Conservation (phyloP, 2,888 invertebrate species). For the Polyommatus icarus region DNA sequence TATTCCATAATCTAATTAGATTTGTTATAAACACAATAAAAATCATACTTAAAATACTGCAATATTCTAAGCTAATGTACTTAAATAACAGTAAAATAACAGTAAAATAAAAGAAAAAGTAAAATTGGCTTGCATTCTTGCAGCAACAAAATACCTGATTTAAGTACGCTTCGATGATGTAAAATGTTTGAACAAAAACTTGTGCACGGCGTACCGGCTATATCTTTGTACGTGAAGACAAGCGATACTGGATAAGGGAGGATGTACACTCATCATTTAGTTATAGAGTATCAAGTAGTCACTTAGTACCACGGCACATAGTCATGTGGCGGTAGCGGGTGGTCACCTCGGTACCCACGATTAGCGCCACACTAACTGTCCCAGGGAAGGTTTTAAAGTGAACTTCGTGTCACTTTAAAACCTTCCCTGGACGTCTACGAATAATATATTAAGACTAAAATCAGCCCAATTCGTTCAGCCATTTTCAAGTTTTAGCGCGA, state of each 20-base stretch:
- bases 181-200: slow-evolving; percentile 38
- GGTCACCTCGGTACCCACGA: too few relatives aligned
- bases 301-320: too few relatives aligned
- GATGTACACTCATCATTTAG: not conserved
- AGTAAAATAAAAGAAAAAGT: not conserved
- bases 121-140: not conserved
- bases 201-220: slow-evolving; percentile 12
- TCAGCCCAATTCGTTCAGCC: too few relatives aligned
- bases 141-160: slow-evolving; percentile 32
- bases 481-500: too few relatives aligned
- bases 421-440: too few relatives aligned
- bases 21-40: not conserved
- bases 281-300: too few relatives aligned
- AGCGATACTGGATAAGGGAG: not conserved
- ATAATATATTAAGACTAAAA: too few relatives aligned
- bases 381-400: too few relatives aligned
- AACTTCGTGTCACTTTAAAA: too few relatives aligned
- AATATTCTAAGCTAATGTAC: not conserved
- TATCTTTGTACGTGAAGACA: slow-evolving; percentile 30
- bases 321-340: too few relatives aligned
- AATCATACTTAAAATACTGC: not conserved
- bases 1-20: not conserved
- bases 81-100: slow-evolving; percentile 8
- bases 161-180: slow-evolving; percentile 37
- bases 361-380: too few relatives aligned